Evolutionary conservation across 2,888 invertebrate genomes (phyloP), one percentile per base, ranked within the genome.

Genomic region (Caenorhabditis sp.): DNA sequence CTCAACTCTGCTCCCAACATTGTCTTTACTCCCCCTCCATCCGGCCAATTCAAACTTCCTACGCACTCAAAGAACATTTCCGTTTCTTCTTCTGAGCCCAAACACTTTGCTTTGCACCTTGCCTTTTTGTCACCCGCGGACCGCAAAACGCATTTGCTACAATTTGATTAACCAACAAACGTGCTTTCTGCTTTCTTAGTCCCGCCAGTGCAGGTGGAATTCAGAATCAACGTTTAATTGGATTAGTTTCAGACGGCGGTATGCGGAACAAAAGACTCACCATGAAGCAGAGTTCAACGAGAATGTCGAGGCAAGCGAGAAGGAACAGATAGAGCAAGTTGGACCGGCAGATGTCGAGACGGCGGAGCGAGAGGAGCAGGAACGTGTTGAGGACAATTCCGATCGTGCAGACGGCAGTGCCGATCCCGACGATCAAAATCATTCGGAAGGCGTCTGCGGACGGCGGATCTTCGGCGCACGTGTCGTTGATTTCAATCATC

Each of bases 271-370:
- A 65, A 22, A 8, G 37, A 77, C 80, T 78, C 8, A 83, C 83
- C 70, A 83, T 82, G 59, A 83, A 83, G 35, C 82, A 80, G 17
- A 81, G 58, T 61, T 83, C 83, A 35, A 83, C 83, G 9, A 75
- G 50, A 61, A 83, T 83, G 55, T 83, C 83, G 46, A 82, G 78
- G 13, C 65, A 75, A 0, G 83, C 83, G 7, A 83, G 65, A 9
- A 83, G 58, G 27, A 78, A 82, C 8, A 83, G 70, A 52, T 83
- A 83, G 13, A 83, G 71, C 8, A 76, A 48, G 58, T 82, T 83
- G 17, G 74, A 62, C 1, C 65, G 53, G 56, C 76, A 68, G 15
- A 79, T 65, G 26, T 75, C 63, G n/a, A 79, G 71, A 2, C 63
- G 61, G 15, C 76, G 62, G 50, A 83, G 74, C 5, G 79, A 78